These are phyloP conservation scores for Sipha maydis DNA, from an alignment of 2,888 invertebrate species.

Conservation along the genomic window DNA sequence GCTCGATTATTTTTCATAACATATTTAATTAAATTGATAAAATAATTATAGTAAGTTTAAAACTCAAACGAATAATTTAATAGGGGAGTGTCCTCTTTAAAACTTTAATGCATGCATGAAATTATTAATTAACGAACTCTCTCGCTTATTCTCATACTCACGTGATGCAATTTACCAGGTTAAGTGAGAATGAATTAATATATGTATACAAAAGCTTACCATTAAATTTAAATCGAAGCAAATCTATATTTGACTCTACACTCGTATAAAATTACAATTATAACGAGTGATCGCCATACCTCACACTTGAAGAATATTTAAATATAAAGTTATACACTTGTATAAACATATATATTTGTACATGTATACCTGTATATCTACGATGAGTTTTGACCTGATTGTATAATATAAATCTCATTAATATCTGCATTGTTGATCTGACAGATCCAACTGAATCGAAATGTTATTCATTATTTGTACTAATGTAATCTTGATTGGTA, in stretches of 20 bases:
- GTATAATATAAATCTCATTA: background rate
- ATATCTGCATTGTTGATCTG: background rate
- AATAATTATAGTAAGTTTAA: background rate
- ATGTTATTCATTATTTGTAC: background rate
- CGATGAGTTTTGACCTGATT: background rate
- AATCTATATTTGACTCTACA: slow-evolving; percentile 9
- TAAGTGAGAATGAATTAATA: slow-evolving; percentile 6
- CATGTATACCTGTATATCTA: background rate
- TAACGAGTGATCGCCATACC: slow-evolving; percentile 1
- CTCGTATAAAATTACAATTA: slow-evolving; percentile 22
- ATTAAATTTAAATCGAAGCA: too few species aligned
- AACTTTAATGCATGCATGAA: background rate
- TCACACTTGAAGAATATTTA: background rate
- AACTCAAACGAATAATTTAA: slow-evolving; percentile 7
- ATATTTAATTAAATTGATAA: background rate
- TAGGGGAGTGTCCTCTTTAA: background rate
- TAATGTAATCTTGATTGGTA: background rate
- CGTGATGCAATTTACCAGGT: background rate
- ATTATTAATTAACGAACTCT: slow-evolving; percentile 24
- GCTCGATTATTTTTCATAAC: background rate
- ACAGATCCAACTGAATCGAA: background rate
- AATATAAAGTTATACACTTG: background rate
- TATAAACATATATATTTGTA: too few species aligned
- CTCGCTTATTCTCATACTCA: background rate
- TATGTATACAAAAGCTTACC: too few species aligned